Evolutionary conservation across 2,797 vertebrate genomes (phyloP), one percentile per base, ranked within the genome.

Genomic region (Channallabes apus): DNA sequence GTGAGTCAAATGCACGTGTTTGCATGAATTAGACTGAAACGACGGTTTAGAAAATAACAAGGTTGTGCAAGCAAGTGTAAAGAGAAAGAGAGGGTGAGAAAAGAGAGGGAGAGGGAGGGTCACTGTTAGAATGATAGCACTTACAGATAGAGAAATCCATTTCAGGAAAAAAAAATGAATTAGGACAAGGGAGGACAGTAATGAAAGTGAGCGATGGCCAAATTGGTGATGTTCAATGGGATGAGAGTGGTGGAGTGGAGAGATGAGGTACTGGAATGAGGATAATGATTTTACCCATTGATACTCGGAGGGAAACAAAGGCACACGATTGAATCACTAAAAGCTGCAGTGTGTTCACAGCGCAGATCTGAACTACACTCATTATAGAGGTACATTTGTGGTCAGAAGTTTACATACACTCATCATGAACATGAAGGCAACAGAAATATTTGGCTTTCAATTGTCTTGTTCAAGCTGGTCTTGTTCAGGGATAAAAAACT

Each of bases 31-130:
- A 61, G 32, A 67, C 64, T n/a, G 69, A 86, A 89, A 84, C 64
- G 77, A 85, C 77, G 32, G 85, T 85, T 77, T 77, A 82, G 59
- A 85, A 84, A 84, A 88, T 73, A 82, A 82, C 82, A 85, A 84
- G 65, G 64, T 62, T 54, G 83, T 79, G 78, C 83, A 87, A 80
- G 59, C 35, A 76, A 85, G 84, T 85, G 71, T 85, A 81, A 87
- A 51, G 77, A 75, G 59, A 67, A 75, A 71, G 67, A 72, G 72
- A 80, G n/a, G 83, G 56, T 11, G 35, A 46, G 61, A 80, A 41
- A 54, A 59, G 24, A 12, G 62, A 54, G 46, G 56, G 56, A 24
- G 38, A 84, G 78, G 14, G 27, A 29, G 20, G 58, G 64, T 59
- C 24, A 80, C 11, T 46, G 27, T 58, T 24, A 64, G 72, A 82